phyloP scores from a whole-genome alignment of 2,113 vertebrate species.

The Heptranchias perlo region DNA sequence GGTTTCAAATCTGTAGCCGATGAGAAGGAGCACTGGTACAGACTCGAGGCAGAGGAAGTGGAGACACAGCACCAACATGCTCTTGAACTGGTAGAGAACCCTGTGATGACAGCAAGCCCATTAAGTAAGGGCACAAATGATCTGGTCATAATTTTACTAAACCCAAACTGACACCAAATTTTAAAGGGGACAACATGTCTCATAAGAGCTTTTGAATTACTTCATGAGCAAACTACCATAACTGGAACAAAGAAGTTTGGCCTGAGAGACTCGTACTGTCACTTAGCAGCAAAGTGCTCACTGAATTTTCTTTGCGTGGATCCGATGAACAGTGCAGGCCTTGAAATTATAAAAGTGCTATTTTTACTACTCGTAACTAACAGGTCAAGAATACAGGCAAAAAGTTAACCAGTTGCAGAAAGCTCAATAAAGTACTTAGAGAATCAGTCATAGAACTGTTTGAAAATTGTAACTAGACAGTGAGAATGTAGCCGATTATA shows the following conservation, averaged over 20 bases:
- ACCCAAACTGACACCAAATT: background rate
- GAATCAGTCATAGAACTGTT: background rate
- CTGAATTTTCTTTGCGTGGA: background rate
- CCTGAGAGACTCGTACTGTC: background rate
- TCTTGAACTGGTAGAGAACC: background rate
- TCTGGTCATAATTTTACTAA: background rate
- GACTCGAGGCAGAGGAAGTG: background rate
- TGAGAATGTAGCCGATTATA: background rate
- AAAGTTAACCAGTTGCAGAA: background rate
- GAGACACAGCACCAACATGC: background rate
- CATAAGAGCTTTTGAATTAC: background rate
- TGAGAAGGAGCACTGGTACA: background rate
- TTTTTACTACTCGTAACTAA: background rate
- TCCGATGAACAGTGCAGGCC: too few species aligned
- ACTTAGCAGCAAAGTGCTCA: background rate
- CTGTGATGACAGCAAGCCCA: background rate
- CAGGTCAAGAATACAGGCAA: background rate
- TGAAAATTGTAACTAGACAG: background rate
- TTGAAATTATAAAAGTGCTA: background rate
- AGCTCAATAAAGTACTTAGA: background rate
- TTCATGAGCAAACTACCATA: background rate
- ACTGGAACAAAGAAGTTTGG: background rate
- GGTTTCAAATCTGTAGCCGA: background rate
- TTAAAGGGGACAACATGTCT: background rate
- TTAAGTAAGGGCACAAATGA: background rate